Base-by-base conservation (phyloP, 2,113 vertebrate genomes). In the Synchiropus splendidus region DNA sequence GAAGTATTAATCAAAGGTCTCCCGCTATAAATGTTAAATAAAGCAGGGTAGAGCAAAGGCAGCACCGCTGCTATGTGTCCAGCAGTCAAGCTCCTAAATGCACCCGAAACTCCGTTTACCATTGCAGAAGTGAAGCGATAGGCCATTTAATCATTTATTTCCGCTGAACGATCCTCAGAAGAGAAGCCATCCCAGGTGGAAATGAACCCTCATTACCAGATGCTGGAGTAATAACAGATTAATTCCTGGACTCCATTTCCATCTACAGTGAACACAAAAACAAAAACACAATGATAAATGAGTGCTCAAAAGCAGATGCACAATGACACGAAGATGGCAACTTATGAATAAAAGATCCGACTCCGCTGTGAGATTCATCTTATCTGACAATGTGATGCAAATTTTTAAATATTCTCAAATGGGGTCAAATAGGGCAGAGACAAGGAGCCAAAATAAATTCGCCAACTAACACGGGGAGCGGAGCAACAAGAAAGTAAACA, bases 341-440 rank as follows among this genome's bases (percentile, higher is more conserved):
- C 4, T 27, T 8, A 27, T 27, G 21, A 4, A 78, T 75, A 78
- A 70, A 77, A 74, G 60, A 80, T 78, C 48, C 62, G 60, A 51
- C 44, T 48, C 39, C 18, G 39, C 51, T 43, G 53, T 35, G 49
- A 58, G 62, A 56, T 43, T 40, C 11, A 6, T 56, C 59, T 45
- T 56, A 31, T 15, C 47, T 64, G 44, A 43, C 54, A 67, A 48
- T 45, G 47, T 12, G 55, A 49, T n/a, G 14, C 55, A 38, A 45
- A 38, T 51, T 64, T n/a, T 67, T 47, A 65, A 38, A 69, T 63
- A 65, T 10, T 41, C 50, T 47, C 59, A 47, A 32, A 37, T 53
- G 51, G 54, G 58, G 41, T 45, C 55, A 39, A 39, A 37, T 36
- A 61, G 55, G 51, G 61, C 47, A 58, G 45, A 51, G 40, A 48